Evolutionary conservation across 2,888 invertebrate genomes (phyloP).

Genomic region (Epirrita christyi): DNA sequence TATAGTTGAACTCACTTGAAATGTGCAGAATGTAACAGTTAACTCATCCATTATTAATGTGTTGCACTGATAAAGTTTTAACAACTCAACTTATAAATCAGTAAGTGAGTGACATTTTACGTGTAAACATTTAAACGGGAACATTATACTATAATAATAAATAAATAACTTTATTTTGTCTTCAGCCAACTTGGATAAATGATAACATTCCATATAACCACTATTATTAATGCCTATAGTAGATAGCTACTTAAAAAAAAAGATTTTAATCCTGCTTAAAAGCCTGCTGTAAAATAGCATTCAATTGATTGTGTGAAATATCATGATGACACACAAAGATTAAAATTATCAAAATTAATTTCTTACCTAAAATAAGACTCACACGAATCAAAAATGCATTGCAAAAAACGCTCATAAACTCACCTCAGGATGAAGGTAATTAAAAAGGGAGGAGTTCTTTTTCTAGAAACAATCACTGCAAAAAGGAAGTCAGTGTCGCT

Average conservation of each 20-base stretch:
- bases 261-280: too few relatives aligned
- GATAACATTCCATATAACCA: too few relatives aligned
- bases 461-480: constrained; percentile 59
- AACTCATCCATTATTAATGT: constrained; percentile 38
- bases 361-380: neutral
- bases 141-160: too few relatives aligned
- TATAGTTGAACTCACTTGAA: constrained; percentile 21
- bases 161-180: too few relatives aligned
- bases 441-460: constrained; percentile 51
- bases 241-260: too few relatives aligned
- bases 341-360: too few relatives aligned
- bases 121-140: neutral
- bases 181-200: too few relatives aligned
- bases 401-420: constrained; percentile 18
- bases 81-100: constrained; percentile 33
- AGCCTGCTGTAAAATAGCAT: too few relatives aligned
- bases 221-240: too few relatives aligned
- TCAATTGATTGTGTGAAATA: too few relatives aligned
- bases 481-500: constrained; percentile 68
- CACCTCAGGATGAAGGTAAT: constrained; percentile 43
- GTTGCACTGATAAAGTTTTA: constrained; percentile 33
- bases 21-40: constrained; percentile 31
- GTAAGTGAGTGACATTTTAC: constrained; percentile 24
- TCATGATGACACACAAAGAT: too few relatives aligned
- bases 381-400: constrained; percentile 13